Evolutionary conservation across 2,888 invertebrate species (phyloP).

Genomic region (Polyploca ridens): DNA sequence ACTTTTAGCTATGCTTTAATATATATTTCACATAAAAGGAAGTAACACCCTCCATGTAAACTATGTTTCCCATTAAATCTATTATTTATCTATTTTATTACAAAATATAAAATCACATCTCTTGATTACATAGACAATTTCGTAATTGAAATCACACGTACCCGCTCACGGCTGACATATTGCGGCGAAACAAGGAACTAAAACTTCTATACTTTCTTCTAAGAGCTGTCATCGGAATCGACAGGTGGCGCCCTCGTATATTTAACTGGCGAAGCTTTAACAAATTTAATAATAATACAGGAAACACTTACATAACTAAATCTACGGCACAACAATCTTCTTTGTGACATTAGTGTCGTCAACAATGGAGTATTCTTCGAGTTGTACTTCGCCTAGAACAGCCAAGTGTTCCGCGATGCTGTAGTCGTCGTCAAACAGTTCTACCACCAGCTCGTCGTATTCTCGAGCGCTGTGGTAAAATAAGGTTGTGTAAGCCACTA

Average conservation of each 20-base stretch:
- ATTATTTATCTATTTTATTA: neutral
- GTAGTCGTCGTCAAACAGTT: conserved; percentile 55
- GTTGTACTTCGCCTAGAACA: conserved; percentile 42
- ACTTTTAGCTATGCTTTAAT: no score
- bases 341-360: conserved; percentile 46
- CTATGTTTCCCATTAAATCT: no score
- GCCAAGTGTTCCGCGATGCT: conserved; percentile 64
- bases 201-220: no score
- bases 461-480: conserved; percentile 56
- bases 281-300: neutral
- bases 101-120: conserved; percentile 1
- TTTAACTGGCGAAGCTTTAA: no score
- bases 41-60: no score
- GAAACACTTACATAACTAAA: neutral
- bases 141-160: no score
- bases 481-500: no score
- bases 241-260: no score
- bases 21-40: no score
- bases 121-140: neutral
- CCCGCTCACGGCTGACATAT: no score
- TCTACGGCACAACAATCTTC: conserved; percentile 53
- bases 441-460: conserved; percentile 70
- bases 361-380: conserved; percentile 46
- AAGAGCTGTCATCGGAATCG: no score
- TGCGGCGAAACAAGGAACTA: no score